A percentile compares a stretch with the other conserved stretches of the same genome.
These are phyloP conservation scores for Tetragonula carbonaria DNA, from an alignment of 2,888 invertebrate genomes.

Conservation along the genomic window DNA sequence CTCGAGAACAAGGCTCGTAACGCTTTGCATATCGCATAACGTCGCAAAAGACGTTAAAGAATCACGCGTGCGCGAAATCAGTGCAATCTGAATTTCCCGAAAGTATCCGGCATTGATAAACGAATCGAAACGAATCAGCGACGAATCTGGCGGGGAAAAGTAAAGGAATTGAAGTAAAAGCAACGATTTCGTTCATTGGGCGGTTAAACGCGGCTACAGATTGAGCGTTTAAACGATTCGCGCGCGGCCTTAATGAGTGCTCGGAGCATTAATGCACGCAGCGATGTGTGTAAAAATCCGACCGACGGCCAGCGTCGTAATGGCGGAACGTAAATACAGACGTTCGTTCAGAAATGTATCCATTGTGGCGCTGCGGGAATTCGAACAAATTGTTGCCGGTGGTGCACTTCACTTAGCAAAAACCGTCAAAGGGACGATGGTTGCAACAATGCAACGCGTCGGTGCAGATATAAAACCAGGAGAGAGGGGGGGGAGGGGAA, in stretches of 20 bases:
- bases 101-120: background rate
- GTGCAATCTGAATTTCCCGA: constrained; percentile 23
- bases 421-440: constrained; percentile 51
- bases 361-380: constrained; percentile 38
- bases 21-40: constrained; percentile 13
- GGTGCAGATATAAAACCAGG: constrained; percentile 45
- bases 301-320: background rate
- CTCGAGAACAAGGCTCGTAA: constrained; percentile 19
- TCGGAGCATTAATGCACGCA: background rate
- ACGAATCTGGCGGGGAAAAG: no score
- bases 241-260: background rate
- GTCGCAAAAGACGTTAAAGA: background rate
- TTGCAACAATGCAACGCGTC: constrained; percentile 57
- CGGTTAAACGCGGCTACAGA: background rate
- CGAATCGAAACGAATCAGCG: background rate
- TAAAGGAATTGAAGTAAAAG: background rate
- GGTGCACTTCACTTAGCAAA: constrained; percentile 60
- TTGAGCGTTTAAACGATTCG: constrained; percentile 7
- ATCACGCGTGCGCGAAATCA: background rate
- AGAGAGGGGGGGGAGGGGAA: no score
- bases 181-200: no score
- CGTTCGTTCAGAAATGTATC: constrained; percentile 6
- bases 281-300: background rate
- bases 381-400: constrained; percentile 63
- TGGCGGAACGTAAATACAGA: constrained; percentile 16